Evolutionary conservation across 2,797 vertebrate genomes (phyloP), one percentile per base, ranked within the genome.

Genomic region (Tokudaia tokunoshimensis): DNA sequence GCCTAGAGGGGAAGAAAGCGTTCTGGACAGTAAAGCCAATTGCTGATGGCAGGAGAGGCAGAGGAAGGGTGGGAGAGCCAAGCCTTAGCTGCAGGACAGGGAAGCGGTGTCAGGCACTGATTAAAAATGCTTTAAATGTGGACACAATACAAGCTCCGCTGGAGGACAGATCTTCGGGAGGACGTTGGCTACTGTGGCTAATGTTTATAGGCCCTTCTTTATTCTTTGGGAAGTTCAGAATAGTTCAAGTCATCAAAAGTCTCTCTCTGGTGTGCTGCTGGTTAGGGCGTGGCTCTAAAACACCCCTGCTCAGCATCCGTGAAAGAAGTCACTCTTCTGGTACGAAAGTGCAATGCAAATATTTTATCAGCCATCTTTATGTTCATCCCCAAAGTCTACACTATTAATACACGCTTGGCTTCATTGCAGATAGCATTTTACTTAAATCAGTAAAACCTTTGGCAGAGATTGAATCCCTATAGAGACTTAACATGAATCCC

Each of bases 11-110:
- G 91, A 97, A 96, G 78, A 97, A 97, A 94, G 92, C 89, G 55
- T 94, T 97, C 83, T 96, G 82, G 93, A 83, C 79, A 95, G 87
- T 97, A 97, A 97, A 94, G 82, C 90, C 97, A 96, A 97, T 98
- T 97, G 59, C 94, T 74, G 65, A 86, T 97, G 98, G 97, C 97
- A 96, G 97, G 97, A 98, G 98, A 98, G 97, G 95, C 88, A 96
- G 89, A 96, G 96, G 44, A 97, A 97, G 98, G 95, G 89, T 29
- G 12, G 82, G 6, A 8, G 31, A 52, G 47, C 57, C 85, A 95
- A 95, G 97, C 96, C 92, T 97, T 14, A 96, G 44, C 65, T 97
- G 70, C 97, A 97, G 97, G 90, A 89, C 17, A 82, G 20, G 96
- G 96, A 97, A 96, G 97, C 96, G 29, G 94, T 93, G 74, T 87